Base-by-base conservation (phyloP, 2,797 vertebrate genomes). In the Avahi laniger region DNA sequence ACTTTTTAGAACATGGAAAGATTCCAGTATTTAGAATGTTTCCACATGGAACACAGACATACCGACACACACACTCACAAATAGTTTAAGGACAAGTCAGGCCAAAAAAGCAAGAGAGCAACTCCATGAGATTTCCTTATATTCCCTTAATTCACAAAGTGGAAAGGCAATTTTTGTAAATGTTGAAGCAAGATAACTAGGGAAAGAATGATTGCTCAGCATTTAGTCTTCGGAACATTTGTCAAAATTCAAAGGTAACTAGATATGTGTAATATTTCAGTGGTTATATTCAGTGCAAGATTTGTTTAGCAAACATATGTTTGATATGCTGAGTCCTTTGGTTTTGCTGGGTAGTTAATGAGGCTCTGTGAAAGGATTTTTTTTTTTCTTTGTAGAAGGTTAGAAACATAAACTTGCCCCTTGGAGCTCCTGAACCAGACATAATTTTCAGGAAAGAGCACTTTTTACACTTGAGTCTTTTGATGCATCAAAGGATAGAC, bases 401-500 rank as follows among this genome's bases (percentile, higher is more conserved):
- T 86, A 87, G 84, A 95, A 93, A 79, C 22, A 90, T 52, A 78
- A 91, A 83, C 46, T 52, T 85, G 13, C 9, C 57, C n/a, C 50
- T 57, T 80, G 52, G 26, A 41, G 9, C 38, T 82, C 67, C 78
- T 91, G 33, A 87, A 65, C 5, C 78, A 80, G 28, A 95, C 50
- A 88, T 46, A 84, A 76, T 75, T 73, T 95, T 82, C 69, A 89
- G 90, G 54, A 79, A 75, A 93, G 50, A 57, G 80, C 54, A 50
- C 28, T 80, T 85, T 87, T 85, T 54, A 89, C 10, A 94, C 52
- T 30, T 0, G 52, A 22, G 52, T 52, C 26, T 63, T 90, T 69
- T 80, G 38, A 87, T 57, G 14, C 30, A 95, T 70, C 24, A 80
- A 78, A 94, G 11, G 4, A 85, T 65, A 28, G 12, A 59, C 35